Evolutionary conservation across 1,140 invertebrate genomes (phyloP).

Genomic region (Vanessa atalanta): DNA sequence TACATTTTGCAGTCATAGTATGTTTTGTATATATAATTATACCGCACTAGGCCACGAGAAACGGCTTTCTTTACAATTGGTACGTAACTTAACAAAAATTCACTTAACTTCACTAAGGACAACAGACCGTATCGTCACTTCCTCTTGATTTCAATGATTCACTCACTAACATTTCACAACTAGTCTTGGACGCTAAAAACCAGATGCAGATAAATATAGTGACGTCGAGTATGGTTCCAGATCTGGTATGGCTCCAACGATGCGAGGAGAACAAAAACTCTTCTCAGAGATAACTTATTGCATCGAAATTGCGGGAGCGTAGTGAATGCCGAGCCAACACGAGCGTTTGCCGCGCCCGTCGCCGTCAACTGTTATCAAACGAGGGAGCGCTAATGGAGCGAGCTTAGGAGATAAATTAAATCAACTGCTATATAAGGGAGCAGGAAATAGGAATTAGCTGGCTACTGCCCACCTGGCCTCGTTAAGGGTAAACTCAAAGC

Average conservation of each 20-base stretch:
- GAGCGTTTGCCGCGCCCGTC: conserved; percentile 49
- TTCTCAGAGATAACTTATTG: conserved; percentile 26
- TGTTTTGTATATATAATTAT: not conserved
- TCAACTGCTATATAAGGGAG: conserved; percentile 65
- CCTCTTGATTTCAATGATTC: conserved; percentile 53
- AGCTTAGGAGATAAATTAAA: conserved; percentile 74
- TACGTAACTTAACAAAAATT: conserved; percentile 42
- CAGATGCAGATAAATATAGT: conserved; percentile 40
- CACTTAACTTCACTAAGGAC: conserved; percentile 44
- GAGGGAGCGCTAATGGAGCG: conserved; percentile 69
- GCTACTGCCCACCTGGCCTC: conserved; percentile 39
- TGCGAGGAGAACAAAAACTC: conserved; percentile 22
- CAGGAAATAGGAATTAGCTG: conserved; percentile 67
- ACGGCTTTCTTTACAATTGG: conserved; percentile 31
- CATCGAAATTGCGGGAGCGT: conserved; percentile 15
- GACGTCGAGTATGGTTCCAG: conserved; percentile 2
- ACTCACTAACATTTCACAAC: conserved; percentile 41
- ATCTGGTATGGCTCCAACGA: not conserved
- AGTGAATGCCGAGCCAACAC: conserved; percentile 31
- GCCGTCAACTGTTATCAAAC: conserved; percentile 66
- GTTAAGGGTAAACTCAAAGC: conserved; percentile 18
- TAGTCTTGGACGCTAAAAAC: conserved; percentile 40
- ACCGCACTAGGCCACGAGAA: conserved; percentile 26
- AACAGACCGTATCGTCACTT: conserved; percentile 52
- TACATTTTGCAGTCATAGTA: conserved; percentile 11